Evolutionary conservation across 1,140 invertebrate genomes (phyloP).

Genomic region (Trachelipus rathkii): DNA sequence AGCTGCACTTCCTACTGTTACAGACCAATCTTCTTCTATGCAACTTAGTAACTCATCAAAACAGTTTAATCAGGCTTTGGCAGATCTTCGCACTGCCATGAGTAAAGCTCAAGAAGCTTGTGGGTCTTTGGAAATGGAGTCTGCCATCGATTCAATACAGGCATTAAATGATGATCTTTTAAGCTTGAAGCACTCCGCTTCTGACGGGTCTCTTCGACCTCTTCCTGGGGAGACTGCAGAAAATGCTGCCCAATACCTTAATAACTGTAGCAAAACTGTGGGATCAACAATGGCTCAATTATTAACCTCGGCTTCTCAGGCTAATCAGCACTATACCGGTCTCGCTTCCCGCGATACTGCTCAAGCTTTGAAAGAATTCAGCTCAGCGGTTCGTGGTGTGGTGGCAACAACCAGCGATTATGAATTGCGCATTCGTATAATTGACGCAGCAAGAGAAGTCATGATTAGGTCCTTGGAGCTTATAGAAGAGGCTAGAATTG

Average conservation of each 20-base stretch:
- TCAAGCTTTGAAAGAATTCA: slow-evolving; percentile 65
- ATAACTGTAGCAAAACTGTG: slow-evolving; percentile 63
- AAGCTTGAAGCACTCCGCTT: slow-evolving; percentile 70
- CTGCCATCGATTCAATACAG: slow-evolving; percentile 73
- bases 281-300: slow-evolving; percentile 70
- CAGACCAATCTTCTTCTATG: slow-evolving; percentile 70
- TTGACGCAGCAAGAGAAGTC: slow-evolving; percentile 72
- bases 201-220: slow-evolving; percentile 66
- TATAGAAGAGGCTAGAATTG: slow-evolving; percentile 41
- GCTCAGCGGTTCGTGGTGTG: slow-evolving; percentile 67
- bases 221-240: slow-evolving; percentile 82
- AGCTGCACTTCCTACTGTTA: slow-evolving; percentile 77
- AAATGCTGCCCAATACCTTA: slow-evolving; percentile 66
- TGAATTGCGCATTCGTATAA: slow-evolving; percentile 61
- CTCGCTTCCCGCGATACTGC: slow-evolving; percentile 76
- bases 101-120: slow-evolving; percentile 80
- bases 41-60: slow-evolving; percentile 69
- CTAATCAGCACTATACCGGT: slow-evolving; percentile 77
- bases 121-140: slow-evolving; percentile 77
- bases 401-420: slow-evolving; percentile 62
- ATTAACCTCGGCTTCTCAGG: slow-evolving; percentile 76
- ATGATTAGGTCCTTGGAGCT: slow-evolving; percentile 38
- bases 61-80: slow-evolving; percentile 67
- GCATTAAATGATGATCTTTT: slow-evolving; percentile 75
- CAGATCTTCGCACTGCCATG: slow-evolving; percentile 74